Percentiles rank a stretch among this genome's conserved stretches.
Evolutionary conservation across 2,888 invertebrate species (phyloP).

Genomic region (Chaitophorus viminalis): DNA sequence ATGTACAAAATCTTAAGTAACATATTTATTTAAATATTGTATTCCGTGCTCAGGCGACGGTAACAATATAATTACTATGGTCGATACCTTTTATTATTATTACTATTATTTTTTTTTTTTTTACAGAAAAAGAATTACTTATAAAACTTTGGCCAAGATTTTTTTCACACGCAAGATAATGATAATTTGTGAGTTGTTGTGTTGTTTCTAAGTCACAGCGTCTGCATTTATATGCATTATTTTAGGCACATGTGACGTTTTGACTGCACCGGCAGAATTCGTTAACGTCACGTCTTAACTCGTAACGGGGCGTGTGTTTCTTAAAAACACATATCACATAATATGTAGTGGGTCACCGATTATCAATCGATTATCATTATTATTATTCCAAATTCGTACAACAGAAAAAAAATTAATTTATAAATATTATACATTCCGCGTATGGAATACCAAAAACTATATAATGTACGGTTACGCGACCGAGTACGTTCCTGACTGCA

Average conservation of each 20-base stretch:
- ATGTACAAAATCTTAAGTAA: too few relatives aligned
- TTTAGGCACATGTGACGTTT: background rate
- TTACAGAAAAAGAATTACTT: too few relatives aligned
- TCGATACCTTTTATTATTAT: too few relatives aligned
- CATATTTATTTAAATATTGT: too few relatives aligned
- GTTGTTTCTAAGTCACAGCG: too few relatives aligned
- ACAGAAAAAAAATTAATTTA: background rate
- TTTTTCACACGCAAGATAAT: background rate
- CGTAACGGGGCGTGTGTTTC: background rate
- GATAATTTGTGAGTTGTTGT: too few relatives aligned
- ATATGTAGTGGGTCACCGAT: too few relatives aligned
- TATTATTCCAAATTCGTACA: slow-evolving; percentile 36
- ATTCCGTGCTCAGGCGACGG: too few relatives aligned
- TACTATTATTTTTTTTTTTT: too few relatives aligned
- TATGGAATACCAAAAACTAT: slow-evolving; percentile 27
- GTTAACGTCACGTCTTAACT: slow-evolving; percentile 6
- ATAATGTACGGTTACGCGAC: slow-evolving; percentile 13
- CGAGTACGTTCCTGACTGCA: background rate
- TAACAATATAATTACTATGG: too few relatives aligned
- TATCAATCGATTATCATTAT: slow-evolving; percentile 20
- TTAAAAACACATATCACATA: background rate
- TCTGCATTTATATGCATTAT: too few relatives aligned
- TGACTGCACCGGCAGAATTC: background rate
- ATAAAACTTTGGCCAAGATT: background rate
- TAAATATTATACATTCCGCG: background rate